These are phyloP conservation scores for Tribolium freemani DNA, from an alignment of 2,888 invertebrate genomes.

Conservation along the genomic window DNA sequence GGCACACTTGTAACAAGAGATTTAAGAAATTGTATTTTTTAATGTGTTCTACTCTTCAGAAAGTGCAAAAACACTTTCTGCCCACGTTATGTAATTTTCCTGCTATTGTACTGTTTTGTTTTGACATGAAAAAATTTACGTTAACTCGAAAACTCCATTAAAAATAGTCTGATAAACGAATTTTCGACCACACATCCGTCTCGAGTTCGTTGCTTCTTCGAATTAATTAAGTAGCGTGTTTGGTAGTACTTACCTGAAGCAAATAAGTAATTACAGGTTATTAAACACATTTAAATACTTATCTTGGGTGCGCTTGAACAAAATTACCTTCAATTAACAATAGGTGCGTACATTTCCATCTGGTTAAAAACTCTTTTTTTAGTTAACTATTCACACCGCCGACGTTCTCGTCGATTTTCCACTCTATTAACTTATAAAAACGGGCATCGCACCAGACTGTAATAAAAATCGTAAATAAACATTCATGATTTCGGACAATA, in stretches of 20 bases:
- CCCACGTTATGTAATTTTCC: neutral
- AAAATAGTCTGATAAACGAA: neutral
- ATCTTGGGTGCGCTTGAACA: neutral
- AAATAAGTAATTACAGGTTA: constrained; percentile 3
- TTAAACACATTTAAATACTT: constrained; percentile 7
- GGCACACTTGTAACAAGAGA: neutral
- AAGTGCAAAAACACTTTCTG: neutral
- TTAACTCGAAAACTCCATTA: too few species aligned
- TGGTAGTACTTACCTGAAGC: neutral
- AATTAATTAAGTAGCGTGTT: constrained; percentile 1
- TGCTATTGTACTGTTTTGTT: neutral
- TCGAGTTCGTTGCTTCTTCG: constrained; percentile 15
- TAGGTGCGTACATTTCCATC: constrained; percentile 15
- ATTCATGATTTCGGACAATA: neutral
- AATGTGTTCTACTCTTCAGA: too few species aligned
- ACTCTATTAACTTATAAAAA: neutral
- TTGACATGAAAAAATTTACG: neutral
- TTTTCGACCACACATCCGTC: neutral
- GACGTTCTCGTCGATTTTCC: neutral
- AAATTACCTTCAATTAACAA: constrained; percentile 14
- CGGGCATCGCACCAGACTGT: neutral
- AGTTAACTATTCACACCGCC: neutral
- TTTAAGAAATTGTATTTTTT: too few species aligned
- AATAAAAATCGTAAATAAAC: neutral
- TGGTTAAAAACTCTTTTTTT: neutral